These are phyloP conservation scores for Enteromius thamalakanensis DNA, from an alignment of 2,797 vertebrate species.

Conservation along the genomic window DNA sequence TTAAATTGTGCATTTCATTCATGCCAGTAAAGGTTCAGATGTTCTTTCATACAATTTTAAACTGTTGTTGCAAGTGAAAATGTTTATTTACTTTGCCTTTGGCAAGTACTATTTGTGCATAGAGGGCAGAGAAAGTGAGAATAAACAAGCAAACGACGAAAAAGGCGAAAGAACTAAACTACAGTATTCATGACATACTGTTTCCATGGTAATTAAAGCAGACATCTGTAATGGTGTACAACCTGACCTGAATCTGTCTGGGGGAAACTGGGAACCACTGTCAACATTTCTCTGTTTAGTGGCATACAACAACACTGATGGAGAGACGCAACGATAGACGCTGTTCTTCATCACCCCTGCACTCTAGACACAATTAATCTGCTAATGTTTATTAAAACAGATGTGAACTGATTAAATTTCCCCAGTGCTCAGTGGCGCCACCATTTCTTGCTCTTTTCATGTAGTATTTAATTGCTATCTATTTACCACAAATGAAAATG, in stretches of 20 bases:
- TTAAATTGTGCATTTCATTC: no score
- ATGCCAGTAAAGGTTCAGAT: neutral
- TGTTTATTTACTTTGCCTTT: neutral
- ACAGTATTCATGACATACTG: neutral
- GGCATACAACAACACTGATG: constrained; percentile 2
- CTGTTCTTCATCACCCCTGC: neutral
- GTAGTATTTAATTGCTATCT: constrained; percentile 16
- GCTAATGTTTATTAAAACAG: constrained; percentile 35
- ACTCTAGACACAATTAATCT: constrained; percentile 34
- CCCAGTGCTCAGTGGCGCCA: constrained; percentile 23
- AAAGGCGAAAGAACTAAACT: neutral
- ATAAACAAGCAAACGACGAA: neutral
- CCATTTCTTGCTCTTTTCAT: constrained; percentile 29
- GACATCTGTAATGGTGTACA: constrained; percentile 25
- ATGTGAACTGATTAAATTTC: constrained; percentile 12
- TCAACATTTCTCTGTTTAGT: constrained; percentile 2
- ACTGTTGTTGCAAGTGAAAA: neutral
- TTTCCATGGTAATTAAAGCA: constrained; percentile 36
- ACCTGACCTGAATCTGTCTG: constrained; percentile 30
- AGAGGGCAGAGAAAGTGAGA: neutral
- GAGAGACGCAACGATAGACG: neutral
- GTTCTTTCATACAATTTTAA: neutral
- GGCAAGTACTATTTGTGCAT: neutral
- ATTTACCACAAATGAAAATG: constrained; percentile 31
- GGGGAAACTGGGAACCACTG: neutral